Conservation (phyloP, 2,113 vertebrate species). For the Callipepla squamata region DNA sequence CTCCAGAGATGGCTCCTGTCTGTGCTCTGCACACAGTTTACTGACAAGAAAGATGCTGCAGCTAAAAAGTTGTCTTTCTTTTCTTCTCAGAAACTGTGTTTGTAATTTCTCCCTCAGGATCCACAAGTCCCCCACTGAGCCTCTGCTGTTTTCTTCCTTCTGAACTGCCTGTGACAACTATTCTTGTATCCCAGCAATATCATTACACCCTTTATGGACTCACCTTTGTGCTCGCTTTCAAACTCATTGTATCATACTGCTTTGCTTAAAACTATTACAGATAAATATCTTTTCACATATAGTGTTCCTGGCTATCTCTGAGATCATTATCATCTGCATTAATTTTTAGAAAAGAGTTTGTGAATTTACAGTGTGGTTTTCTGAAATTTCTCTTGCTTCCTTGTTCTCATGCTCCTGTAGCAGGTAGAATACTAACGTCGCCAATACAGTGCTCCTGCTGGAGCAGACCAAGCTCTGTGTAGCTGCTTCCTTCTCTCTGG, state of each 20-base stretch:
- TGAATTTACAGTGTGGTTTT: neutral
- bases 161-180: neutral
- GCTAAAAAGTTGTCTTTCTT: neutral
- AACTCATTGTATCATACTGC: neutral
- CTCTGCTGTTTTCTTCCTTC: neutral
- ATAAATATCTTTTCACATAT: neutral
- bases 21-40: neutral
- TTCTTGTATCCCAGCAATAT: neutral
- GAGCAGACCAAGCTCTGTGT: neutral
- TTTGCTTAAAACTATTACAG: neutral
- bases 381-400: neutral
- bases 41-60: neutral
- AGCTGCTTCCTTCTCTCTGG: neutral
- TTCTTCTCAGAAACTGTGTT: neutral
- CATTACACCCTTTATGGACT: neutral
- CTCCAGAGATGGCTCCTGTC: neutral
- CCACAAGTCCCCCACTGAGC: neutral
- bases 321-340: neutral
- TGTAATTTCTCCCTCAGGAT: neutral
- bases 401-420: fast-evolving
- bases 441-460: neutral
- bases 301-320: neutral
- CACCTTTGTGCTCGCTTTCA: neutral
- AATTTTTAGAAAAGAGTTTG: fast-evolving
- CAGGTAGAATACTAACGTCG: neutral